Conservation (phyloP, 2,113 vertebrate genomes). For the Amphiprion ocellaris region DNA sequence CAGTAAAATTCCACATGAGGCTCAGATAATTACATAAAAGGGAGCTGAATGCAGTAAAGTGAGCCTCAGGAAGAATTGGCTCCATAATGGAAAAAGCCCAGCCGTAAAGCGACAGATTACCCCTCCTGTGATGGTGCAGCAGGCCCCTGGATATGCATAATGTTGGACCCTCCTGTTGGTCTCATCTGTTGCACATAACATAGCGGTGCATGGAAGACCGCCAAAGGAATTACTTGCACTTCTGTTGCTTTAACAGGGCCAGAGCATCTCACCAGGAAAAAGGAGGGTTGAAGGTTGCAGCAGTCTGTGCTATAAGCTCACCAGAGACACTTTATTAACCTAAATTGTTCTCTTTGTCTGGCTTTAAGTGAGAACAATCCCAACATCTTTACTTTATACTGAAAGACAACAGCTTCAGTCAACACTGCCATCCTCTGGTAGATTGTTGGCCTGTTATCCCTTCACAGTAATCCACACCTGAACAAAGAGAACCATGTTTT, state of each 20-base stretch:
- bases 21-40: conserved; percentile 33
- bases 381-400: not conserved
- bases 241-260: conserved; percentile 26
- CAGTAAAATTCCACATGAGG: not conserved
- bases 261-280: conserved; percentile 7
- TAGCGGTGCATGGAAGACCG: conserved; percentile 10
- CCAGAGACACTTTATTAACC: conserved; percentile 8
- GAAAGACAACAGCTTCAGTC: conserved; percentile 13
- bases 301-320: not conserved
- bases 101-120: conserved; percentile 13
- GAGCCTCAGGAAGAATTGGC: not conserved
- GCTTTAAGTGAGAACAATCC: not conserved
- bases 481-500: conserved; percentile 14
- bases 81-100: not conserved
- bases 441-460: not conserved
- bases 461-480: not conserved
- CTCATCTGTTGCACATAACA: conserved; percentile 31
- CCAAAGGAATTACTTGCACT: not conserved
- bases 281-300: conserved; percentile 10
- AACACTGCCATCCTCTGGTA: conserved; percentile 63
- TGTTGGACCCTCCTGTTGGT: conserved; percentile 37
- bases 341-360: conserved; percentile 35
- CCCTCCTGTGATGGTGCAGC: conserved; percentile 17
- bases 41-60: conserved; percentile 30
- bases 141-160: conserved; percentile 23